Conservation (phyloP, 2,113 vertebrate species). For the Ginglymostoma cirratum region DNA sequence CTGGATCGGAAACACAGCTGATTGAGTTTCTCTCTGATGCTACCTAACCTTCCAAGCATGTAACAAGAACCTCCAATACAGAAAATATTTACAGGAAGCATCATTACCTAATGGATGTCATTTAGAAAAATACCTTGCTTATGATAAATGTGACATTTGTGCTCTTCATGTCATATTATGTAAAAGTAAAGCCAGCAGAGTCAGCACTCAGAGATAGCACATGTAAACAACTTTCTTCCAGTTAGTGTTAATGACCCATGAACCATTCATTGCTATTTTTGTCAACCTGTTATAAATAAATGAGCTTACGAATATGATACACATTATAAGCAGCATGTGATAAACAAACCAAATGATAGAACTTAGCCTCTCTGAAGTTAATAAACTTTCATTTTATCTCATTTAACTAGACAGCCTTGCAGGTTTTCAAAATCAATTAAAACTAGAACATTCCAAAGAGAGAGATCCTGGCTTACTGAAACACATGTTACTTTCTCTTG, state of each 20-base stretch:
- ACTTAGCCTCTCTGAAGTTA: neutral
- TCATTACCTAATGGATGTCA: neutral
- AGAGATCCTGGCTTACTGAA: neutral
- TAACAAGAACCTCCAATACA: neutral
- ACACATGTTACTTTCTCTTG: neutral
- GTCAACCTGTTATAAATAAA: constrained; percentile 14
- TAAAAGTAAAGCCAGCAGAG: neutral
- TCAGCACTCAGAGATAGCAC: neutral
- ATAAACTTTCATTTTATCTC: neutral
- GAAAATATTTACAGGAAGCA: neutral
- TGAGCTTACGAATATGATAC: neutral
- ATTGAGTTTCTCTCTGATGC: neutral
- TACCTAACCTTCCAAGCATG: neutral
- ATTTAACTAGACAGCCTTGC: neutral
- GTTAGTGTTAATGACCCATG: neutral
- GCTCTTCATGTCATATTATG: neutral
- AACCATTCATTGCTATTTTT: constrained; percentile 9
- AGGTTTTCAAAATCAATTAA: neutral
- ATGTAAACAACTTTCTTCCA: constrained; percentile 11
- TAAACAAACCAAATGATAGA: neutral
- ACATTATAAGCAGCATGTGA: neutral
- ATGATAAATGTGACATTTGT: neutral
- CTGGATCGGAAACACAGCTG: neutral
- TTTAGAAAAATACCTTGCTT: neutral
- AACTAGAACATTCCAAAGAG: neutral